Conservation (phyloP, 2,113 vertebrate species). For the Hassar affinis region DNA sequence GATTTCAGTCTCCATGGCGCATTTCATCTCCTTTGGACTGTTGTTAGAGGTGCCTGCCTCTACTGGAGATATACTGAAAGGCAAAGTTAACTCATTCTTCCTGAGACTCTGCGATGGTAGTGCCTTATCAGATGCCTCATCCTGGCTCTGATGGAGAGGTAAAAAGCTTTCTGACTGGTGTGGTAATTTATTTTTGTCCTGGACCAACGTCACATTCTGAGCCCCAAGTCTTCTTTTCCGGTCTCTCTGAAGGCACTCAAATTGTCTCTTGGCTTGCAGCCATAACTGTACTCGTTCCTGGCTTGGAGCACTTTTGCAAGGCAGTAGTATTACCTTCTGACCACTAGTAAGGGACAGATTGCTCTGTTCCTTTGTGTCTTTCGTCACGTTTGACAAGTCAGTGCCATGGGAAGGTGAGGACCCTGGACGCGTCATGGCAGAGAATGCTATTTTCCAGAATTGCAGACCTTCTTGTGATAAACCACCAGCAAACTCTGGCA, state of each 20-base stretch:
- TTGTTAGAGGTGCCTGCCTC: conserved; percentile 51
- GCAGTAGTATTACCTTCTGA: conserved; percentile 90
- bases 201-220: neutral
- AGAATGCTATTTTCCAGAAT: conserved; percentile 95
- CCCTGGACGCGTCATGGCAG: conserved; percentile 85
- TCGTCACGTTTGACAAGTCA: conserved; percentile 57
- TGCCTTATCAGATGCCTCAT: conserved; percentile 54
- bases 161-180: conserved; percentile 60
- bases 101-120: conserved; percentile 58
- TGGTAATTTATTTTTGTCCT: neutral
- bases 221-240: conserved; percentile 30
- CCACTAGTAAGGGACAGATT: conserved; percentile 71
- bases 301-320: conserved; percentile 91
- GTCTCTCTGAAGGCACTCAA: conserved; percentile 79
- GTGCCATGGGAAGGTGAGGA: conserved; percentile 67
- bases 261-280: conserved; percentile 92
- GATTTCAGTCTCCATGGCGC: conserved; percentile 50
- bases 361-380: conserved; percentile 60
- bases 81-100: conserved; percentile 63
- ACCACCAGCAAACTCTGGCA: conserved; percentile 89
- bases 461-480: conserved; percentile 89
- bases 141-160: conserved; percentile 41
- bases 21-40: conserved; percentile 59
- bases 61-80: conserved; percentile 60
- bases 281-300: conserved; percentile 86